These are phyloP conservation scores for Microcebus griseorufus DNA, from an alignment of 2,113 vertebrate genomes.

Conservation along the genomic window DNA sequence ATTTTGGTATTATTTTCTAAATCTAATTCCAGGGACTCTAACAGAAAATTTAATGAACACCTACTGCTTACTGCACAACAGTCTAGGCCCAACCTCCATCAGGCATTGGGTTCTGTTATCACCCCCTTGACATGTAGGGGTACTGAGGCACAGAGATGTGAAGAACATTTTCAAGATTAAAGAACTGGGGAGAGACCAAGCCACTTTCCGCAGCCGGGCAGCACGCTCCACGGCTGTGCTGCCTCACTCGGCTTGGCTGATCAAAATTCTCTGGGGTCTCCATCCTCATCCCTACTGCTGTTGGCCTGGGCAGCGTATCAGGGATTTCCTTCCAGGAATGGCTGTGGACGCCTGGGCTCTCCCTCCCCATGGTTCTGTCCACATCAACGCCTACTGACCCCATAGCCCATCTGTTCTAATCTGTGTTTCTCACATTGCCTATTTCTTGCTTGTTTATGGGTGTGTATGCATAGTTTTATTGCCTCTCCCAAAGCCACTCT, in stretches of 20 bases:
- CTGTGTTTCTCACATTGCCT: not conserved
- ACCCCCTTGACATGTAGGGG: not conserved
- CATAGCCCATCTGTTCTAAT: not conserved
- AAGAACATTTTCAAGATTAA: not conserved
- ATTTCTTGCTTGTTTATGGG: not conserved
- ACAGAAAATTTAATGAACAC: not conserved
- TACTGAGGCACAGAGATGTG: not conserved
- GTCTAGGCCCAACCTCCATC: no score
- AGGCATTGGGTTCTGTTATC: not conserved
- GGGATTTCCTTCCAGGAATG: not conserved
- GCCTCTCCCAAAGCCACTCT: not conserved
- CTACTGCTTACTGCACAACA: not conserved
- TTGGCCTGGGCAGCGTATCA: not conserved
- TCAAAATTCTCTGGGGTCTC: not conserved
- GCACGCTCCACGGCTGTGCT: fast-evolving
- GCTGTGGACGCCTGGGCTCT: no score
- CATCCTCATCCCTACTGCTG: not conserved
- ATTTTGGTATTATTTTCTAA: not conserved
- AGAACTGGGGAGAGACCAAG: not conserved
- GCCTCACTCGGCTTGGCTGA: fast-evolving
- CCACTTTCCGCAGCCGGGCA: not conserved
- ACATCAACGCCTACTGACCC: no score
- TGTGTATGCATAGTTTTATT: not conserved
- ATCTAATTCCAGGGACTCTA: not conserved
- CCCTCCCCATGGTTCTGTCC: not conserved